Base-by-base conservation (phyloP, 1,140 invertebrate genomes). In the Ylistrum balloti region DNA sequence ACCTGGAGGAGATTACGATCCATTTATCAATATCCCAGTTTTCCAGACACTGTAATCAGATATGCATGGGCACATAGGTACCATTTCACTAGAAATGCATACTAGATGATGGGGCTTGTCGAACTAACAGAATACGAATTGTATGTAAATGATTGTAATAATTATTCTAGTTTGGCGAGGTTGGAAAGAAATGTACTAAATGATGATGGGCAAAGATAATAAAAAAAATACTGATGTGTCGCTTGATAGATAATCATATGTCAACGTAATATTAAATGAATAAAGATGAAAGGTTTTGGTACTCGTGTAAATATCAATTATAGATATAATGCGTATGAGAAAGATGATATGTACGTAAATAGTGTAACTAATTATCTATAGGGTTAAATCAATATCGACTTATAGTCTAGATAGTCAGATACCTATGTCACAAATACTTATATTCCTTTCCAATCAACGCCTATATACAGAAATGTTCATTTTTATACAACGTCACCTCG, bases 201-300 rank as follows among this genome's bases (percentile, higher is more conserved):
- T 56, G n/a, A 3, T 74, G 56, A 74, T 74, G 56, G 56, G 56
- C n/a, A 74, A 17, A 74, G 56, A 74, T 74, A 74, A 74, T 38
- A 38, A 45, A 17, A 28, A 28, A 17, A 9, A n/a, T 28, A 28
- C n/a, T 28, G 56, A 74, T 74, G 28, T 17, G 9, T 74, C n/a
- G n/a, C n/a, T n/a, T n/a, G n/a, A n/a, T n/a, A n/a, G n/a, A n/a
- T n/a, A n/a, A n/a, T n/a, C n/a, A 74, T 28, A 74, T 74, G n/a
- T 74, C n/a, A 3, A 45, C 10, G 41, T 13, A 15, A 13, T 9
- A 15, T 9, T 15, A 11, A 5, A 28, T 11, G 1, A 5, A 28
- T 74, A 74, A 9, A 74, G 22, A 74, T 74, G 22, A 74, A 28
- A 74, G 22, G 13, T n/a, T 17, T 48, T 20, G 45, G 45, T n/a